Evolutionary conservation across 2,888 invertebrate genomes (phyloP), one percentile per base, ranked within the genome.

Genomic region (Dicycla oo): DNA sequence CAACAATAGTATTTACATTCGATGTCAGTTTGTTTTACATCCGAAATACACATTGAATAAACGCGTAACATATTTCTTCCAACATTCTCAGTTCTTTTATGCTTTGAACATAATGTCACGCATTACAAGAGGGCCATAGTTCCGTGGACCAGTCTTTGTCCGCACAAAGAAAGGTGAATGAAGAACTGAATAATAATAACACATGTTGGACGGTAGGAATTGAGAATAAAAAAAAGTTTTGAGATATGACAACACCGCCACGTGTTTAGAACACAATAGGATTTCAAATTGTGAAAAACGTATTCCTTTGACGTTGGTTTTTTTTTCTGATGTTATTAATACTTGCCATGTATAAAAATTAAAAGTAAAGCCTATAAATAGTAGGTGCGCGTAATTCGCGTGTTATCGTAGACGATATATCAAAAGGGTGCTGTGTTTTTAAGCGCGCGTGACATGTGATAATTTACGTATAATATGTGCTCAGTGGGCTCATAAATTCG

Each of bases 11-110:
- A 95, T 95, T 96, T 95, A 95, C 94, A 95, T 95, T 95, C 93
- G 92, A 93, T 94, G 95, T 95, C 95, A 96, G 95, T 95, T 95
- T 95, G 95, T 95, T 95, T 95, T 95, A 95, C 94, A 94, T 94
- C 93, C 93, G 91, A 94, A 95, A 94, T 93, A 94, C 92, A 91
- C 92, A 92, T 93, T 94, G 93, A 94, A 95, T 94, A 91, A 92
- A 91, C 91, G 93, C 92, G 92, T 92, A 94, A 92, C 93, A 94
- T 93, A 91, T 93, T 94, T 94, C 93, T 92, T 92, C 91, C 88
- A 91, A 90, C 92, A 93, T 94, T 93, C 91, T 91, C 88, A 86
- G 92, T 90, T 89, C 92, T 89, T 93, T 94, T 93, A 92, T 93
- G 88, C 90, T 90, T 92, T 91, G 87, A 88, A 93, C 93, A 93